Evolutionary conservation across 1,140 invertebrate species (phyloP), one percentile per base, ranked within the genome.

Genomic region (Drosophila rufa): DNA sequence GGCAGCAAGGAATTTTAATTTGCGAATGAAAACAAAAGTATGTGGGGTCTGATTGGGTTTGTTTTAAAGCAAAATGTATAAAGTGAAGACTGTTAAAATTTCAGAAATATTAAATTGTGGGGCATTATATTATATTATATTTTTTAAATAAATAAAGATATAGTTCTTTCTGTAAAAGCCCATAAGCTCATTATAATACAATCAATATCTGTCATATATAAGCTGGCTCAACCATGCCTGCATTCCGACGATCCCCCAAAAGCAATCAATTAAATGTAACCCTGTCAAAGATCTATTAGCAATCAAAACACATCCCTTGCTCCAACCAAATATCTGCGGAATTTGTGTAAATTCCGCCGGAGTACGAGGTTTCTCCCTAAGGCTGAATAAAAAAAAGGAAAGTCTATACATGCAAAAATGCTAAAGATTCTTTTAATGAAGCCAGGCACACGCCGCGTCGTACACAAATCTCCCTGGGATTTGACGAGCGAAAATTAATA

Each of bases 401-500:
- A 42, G 36, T 51, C 57, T 76, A 43, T 61, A 50, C 70, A 74
- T 77, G 51, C n/a, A 78, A 61, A 82, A 70, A 67, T 86, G 48
- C 33, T 43, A 77, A 77, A 65, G 79, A 77, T 87, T 80, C 74
- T 79, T 87, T 89, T 87, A 87, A 87, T 87, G 80, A 87, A 83
- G 71, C 77, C 46, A 4, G 47, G 55, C 60, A 64, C 43, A 55
- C 30, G 60, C 50, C 43, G 48, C 48, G 47, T 53, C 48, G 47
- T 55, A 38, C 53, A 40, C 61, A 90, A 89, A 89, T 90, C 85
- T 79, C 86, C 53, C 53, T 60, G 85, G 79, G 86, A 91, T 90
- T 89, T 89, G 79, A 78, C 56, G 75, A 46, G 62, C 62, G 78
- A 75, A 85, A 89, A 89, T 90, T 85, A 90, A 91, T 85, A 75